Evolutionary conservation across 2,888 invertebrate species (phyloP).

Genomic region (Nematopogon swammerdamellus): DNA sequence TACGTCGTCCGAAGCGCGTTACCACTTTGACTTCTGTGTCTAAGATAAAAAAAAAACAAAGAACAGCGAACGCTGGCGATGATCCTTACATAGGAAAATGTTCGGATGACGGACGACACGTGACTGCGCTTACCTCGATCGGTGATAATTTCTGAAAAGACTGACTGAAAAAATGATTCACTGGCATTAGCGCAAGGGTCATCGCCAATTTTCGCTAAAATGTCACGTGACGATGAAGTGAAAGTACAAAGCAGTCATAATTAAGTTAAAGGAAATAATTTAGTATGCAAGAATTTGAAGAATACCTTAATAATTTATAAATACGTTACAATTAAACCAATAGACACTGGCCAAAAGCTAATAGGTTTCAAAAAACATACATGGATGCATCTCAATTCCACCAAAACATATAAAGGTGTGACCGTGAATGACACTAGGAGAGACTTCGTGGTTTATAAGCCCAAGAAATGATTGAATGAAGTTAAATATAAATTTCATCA

Average conservation of each 20-base stretch:
- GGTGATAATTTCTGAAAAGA: conserved; percentile 22
- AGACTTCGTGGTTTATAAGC: too few relatives aligned
- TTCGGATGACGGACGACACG: background rate
- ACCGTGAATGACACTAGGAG: too few relatives aligned
- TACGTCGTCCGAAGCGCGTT: too few relatives aligned
- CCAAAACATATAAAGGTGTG: too few relatives aligned
- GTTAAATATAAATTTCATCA: too few relatives aligned
- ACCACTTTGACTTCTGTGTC: too few relatives aligned
- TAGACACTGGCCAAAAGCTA: too few relatives aligned
- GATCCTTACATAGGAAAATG: background rate
- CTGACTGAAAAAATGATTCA: background rate
- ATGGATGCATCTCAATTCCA: too few relatives aligned
- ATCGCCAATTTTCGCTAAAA: conserved; percentile 17
- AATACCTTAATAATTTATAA: too few relatives aligned
- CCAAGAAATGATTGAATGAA: too few relatives aligned
- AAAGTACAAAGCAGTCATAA: conserved; percentile 45
- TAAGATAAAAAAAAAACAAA: background rate
- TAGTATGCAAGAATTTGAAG: background rate
- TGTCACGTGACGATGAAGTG: conserved; percentile 16
- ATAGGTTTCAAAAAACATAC: too few relatives aligned
- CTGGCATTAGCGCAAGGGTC: conserved; percentile 43
- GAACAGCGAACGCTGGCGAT: background rate
- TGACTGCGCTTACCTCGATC: conserved; percentile 44
- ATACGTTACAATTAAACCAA: too few relatives aligned
- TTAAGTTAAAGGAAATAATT: background rate